phyloP scores from a whole-genome alignment of 1,140 invertebrate genomes.

The Lepidurus apus region DNA sequence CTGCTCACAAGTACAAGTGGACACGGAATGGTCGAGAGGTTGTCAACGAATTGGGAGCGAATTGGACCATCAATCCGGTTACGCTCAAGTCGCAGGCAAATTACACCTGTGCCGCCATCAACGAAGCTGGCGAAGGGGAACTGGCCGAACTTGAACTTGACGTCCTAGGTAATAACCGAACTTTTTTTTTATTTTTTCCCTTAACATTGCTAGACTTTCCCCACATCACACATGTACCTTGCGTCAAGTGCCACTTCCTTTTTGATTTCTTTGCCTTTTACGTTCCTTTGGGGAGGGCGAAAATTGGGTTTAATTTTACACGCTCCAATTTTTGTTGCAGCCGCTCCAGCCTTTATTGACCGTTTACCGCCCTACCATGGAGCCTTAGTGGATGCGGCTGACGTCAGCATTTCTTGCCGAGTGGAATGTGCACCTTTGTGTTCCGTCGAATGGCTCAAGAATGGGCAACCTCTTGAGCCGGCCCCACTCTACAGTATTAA shows the following conservation, averaged over 20 bases:
- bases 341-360: constrained; percentile 77
- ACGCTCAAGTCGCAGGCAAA: constrained; percentile 74
- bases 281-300: background rate
- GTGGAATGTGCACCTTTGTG: constrained; percentile 81
- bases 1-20: constrained; percentile 68
- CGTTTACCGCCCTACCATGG: constrained; percentile 72
- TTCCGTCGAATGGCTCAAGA: constrained; percentile 73
- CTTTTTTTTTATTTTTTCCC: background rate
- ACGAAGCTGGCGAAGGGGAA: constrained; percentile 70
- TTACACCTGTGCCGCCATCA: constrained; percentile 77
- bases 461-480: constrained; percentile 50
- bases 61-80: constrained; percentile 71
- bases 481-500: constrained; percentile 58
- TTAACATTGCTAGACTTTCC: constrained; percentile 24
- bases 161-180: constrained; percentile 59
- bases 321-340: constrained; percentile 47
- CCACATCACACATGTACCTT: background rate
- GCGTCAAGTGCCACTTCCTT: constrained; percentile 13
- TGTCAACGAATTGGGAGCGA: constrained; percentile 62
- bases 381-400: constrained; percentile 63
- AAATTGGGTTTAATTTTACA: constrained; percentile 25
- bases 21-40: constrained; percentile 65
- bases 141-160: constrained; percentile 65
- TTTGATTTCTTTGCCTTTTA: constrained; percentile 28
- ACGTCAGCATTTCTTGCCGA: constrained; percentile 74